Evolutionary conservation across 2,113 vertebrate genomes (phyloP), one percentile per base, ranked within the genome.

Genomic region (Campylomormyrus tamandua): DNA sequence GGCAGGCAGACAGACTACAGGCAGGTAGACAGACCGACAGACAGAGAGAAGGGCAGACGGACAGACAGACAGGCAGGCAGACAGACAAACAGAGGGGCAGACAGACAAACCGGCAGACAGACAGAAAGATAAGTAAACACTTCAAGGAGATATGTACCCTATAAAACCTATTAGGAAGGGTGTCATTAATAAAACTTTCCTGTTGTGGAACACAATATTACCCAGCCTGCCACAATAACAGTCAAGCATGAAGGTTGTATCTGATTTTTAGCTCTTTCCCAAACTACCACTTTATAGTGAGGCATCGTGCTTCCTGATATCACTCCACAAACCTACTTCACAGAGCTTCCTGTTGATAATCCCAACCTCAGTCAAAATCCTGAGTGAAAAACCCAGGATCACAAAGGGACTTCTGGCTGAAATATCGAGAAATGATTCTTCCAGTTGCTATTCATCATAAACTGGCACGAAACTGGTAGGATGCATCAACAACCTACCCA

Each of bases 1-100:
- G 56, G 1, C 5, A 8, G 56, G 21, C 21, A 92, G 93, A 93
- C 86, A 89, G 5, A 35, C 66, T 17, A 92, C 85, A 53, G 7
- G 5, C 5, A 49, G 48, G 9, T 2, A 49, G 48, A 11, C 48
- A 58, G 56, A 39, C 77, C 92, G 93, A 93, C 1, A 49, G 48
- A 13, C 48, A 58, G 56, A 39, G 70, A 92, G 93, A 93, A 83
- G 86, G 3, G 5, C 56, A 92, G 93, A 92, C 86, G 87, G 3
- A 27, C 56, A 35, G 19, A 92, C 98, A 92, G 93, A 92, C 84
- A 89, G 3, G n/a, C 56, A 35, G 24, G 92, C 77, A 48, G 8
- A 1, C 56, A 56, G 53, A 58, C 21, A 5, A 7, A 21, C 56
- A 89, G 5, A n/a, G 45, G 24, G 11, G 92, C 83, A 92, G 93